Conservation (phyloP, 2,113 vertebrate genomes). For the Merops nubicus region DNA sequence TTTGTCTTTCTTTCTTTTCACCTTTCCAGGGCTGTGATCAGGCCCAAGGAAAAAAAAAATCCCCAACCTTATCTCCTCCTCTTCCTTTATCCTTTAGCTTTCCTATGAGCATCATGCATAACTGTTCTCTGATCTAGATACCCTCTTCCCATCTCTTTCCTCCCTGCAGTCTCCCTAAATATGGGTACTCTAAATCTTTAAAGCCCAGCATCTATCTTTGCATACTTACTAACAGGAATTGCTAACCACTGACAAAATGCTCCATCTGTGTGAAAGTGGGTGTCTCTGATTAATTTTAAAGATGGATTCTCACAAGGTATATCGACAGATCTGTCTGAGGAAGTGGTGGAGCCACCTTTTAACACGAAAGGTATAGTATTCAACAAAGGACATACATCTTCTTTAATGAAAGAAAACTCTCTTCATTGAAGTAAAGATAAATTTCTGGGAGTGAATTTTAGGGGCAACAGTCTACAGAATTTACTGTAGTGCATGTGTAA, state of each 20-base stretch:
- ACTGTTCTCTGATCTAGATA: conserved; percentile 1
- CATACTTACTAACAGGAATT: conserved; percentile 81
- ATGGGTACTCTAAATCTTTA: conserved; percentile 31
- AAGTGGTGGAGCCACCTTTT: conserved; percentile 76
- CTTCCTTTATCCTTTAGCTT: background rate
- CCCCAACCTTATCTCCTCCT: background rate
- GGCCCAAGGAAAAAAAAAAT: background rate
- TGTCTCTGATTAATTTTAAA: conserved; percentile 83
- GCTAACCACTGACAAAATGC: conserved; percentile 75
- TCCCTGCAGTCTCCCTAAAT: conserved; percentile 31
- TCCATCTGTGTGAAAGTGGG: conserved; percentile 80
- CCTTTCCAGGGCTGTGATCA: conserved; percentile 13
- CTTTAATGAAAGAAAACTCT: conserved; percentile 31
- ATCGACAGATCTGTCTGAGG: conserved; percentile 78
- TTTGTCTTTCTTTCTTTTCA: conserved; percentile 4
- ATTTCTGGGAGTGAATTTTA: background rate
- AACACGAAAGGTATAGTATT: conserved; percentile 78
- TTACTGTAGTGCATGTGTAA: background rate
- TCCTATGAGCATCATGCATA: background rate
- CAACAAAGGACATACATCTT: conserved; percentile 34
- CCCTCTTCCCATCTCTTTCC: conserved; percentile 29
- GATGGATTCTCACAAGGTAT: conserved; percentile 82
- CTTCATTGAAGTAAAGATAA: conserved; percentile 6
- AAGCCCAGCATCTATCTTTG: conserved; percentile 71
- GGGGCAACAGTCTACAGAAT: background rate